phyloP scores from a whole-genome alignment of 2,888 invertebrate genomes.

The Thecocarcelia acutangulata region DNA sequence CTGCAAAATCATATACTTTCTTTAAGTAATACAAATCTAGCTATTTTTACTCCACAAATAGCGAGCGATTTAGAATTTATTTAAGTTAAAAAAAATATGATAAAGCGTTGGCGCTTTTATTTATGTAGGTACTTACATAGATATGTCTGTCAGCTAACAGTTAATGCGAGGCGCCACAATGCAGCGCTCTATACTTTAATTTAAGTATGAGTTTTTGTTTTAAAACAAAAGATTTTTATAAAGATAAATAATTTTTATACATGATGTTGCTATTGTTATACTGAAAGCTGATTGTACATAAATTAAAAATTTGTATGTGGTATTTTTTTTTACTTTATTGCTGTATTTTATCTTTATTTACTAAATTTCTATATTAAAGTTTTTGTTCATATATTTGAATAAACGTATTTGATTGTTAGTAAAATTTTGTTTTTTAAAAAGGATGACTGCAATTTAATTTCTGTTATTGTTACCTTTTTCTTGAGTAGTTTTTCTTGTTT shows the following conservation, averaged over 20 bases:
- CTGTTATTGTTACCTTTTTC: slow-evolving; percentile 17
- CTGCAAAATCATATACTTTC: too few relatives aligned
- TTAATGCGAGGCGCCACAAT: too few relatives aligned
- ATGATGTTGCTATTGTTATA: slow-evolving; percentile 20
- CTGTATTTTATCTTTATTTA: slow-evolving; percentile 66
- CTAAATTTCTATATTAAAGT: slow-evolving; percentile 58
- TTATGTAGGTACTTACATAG: too few relatives aligned
- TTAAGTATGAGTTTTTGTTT: too few relatives aligned
- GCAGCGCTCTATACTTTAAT: too few relatives aligned
- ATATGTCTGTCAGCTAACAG: too few relatives aligned
- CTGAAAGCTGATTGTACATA: slow-evolving; percentile 34
- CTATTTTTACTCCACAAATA: too few relatives aligned
- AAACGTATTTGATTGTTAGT: slow-evolving; percentile 65
- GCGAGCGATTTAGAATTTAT: too few relatives aligned
- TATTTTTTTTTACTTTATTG: slow-evolving; percentile 59
- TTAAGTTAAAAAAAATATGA: too few relatives aligned
- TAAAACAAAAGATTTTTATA: too few relatives aligned
- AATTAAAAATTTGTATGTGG: slow-evolving; percentile 47
- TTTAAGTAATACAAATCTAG: too few relatives aligned
- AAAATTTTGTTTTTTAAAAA: slow-evolving; percentile 36
- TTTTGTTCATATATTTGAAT: slow-evolving; percentile 58
- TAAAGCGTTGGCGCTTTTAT: too few relatives aligned
- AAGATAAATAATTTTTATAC: background rate
- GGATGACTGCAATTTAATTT: slow-evolving; percentile 27
- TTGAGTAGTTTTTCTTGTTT: slow-evolving; percentile 19